Evolutionary conservation across 2,888 invertebrate species (phyloP).

Genomic region (Polylopha cassiicola): DNA sequence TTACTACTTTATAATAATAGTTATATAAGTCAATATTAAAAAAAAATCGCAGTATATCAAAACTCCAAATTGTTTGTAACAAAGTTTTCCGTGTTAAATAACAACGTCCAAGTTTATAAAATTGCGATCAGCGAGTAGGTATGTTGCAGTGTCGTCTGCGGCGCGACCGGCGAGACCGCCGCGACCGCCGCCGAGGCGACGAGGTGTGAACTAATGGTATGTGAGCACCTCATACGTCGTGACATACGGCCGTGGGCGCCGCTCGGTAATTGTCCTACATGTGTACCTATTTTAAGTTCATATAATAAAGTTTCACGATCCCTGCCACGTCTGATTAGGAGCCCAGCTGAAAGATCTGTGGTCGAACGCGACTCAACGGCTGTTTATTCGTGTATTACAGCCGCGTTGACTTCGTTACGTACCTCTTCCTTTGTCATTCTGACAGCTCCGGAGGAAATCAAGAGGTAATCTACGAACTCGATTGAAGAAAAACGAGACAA

Average conservation of each 20-base stretch:
- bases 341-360: slow-evolving; percentile 60
- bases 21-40: too few species aligned
- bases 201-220: slow-evolving; percentile 65
- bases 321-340: slow-evolving; percentile 52
- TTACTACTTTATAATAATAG: too few species aligned
- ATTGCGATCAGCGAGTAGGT: not conserved
- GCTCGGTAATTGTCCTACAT: slow-evolving; percentile 68
- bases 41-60: too few species aligned
- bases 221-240: slow-evolving; percentile 56
- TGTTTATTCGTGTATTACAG: slow-evolving; percentile 43
- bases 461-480: not conserved
- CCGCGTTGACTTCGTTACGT: slow-evolving; percentile 35
- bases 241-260: slow-evolving; percentile 42
- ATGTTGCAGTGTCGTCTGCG: slow-evolving; percentile 22
- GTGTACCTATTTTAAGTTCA: slow-evolving; percentile 64
- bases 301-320: slow-evolving; percentile 60
- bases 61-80: too few species aligned
- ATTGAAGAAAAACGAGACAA: not conserved
- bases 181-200: slow-evolving; percentile 36
- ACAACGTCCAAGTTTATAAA: too few species aligned
- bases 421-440: slow-evolving; percentile 9
- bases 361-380: slow-evolving; percentile 32
- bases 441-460: not conserved
- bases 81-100: too few species aligned
- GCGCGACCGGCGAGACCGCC: slow-evolving; percentile 26